A percentile compares a stretch with the other conserved stretches of the same genome.
Conservation (phyloP, 2,888 invertebrate species). For the Diarsia brunnea region DNA sequence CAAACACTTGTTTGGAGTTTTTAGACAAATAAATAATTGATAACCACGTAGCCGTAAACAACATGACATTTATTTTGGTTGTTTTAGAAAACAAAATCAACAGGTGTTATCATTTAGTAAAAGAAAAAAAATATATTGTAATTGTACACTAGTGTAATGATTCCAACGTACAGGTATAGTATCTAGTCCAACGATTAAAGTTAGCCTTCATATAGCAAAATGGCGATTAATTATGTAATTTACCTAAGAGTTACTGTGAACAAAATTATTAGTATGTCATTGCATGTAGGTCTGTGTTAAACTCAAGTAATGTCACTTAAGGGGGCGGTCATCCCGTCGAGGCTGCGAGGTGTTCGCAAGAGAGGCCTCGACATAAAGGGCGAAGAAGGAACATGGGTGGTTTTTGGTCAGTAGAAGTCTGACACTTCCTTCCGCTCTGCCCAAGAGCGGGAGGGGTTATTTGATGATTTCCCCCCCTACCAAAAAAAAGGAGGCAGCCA, state of each 20-base stretch:
- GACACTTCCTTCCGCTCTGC: no score
- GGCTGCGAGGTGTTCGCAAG: no score
- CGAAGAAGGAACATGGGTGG: no score
- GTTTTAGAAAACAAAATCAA: background rate
- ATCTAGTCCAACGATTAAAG: slow-evolving; percentile 15
- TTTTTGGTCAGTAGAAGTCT: no score
- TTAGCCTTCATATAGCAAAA: slow-evolving; percentile 20
- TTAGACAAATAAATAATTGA: background rate
- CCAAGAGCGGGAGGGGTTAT: no score
- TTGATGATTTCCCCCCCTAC: no score
- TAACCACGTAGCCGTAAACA: background rate
- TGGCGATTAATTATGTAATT: slow-evolving; percentile 13
- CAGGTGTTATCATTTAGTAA: background rate
- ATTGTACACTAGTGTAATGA: background rate
- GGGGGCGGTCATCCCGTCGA: no score
- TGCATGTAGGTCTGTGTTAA: slow-evolving; percentile 25
- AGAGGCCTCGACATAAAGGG: no score
- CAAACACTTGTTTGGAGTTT: background rate
- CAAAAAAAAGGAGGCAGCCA: no score
- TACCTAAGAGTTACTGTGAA: slow-evolving; percentile 16
- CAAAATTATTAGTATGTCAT: slow-evolving; percentile 2
- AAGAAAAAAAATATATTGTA: background rate
- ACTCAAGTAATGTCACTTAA: slow-evolving; percentile 9
- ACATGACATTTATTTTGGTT: background rate
- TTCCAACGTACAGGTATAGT: background rate